phyloP scores from a whole-genome alignment of 2,113 vertebrate genomes.

The Tychaedon coryphoeus region DNA sequence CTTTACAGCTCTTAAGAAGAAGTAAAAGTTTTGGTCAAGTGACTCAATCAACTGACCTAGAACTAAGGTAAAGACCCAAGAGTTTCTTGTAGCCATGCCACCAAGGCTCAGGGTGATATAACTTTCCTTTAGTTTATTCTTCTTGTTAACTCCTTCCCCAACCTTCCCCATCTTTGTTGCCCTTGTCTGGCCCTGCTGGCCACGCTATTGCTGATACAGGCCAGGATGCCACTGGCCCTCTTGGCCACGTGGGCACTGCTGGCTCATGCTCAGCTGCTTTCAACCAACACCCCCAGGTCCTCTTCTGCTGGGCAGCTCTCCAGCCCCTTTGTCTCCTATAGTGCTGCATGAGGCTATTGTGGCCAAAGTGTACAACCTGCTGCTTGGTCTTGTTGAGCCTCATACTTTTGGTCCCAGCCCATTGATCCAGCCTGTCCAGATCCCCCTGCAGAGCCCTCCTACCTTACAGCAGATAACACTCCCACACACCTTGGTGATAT shows the following conservation, averaged over 20 bases:
- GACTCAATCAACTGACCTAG: neutral
- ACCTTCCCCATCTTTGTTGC: neutral
- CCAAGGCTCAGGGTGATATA: neutral
- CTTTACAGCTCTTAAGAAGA: neutral
- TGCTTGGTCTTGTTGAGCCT: neutral
- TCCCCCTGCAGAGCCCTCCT: neutral
- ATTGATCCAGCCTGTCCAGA: neutral
- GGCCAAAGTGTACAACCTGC: neutral
- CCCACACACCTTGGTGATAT: neutral
- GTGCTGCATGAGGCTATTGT: neutral
- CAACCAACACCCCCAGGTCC: neutral
- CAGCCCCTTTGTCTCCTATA: neutral
- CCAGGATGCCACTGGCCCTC: neutral
- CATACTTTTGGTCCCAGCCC: neutral
- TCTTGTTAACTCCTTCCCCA: neutral
- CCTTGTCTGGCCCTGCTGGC: neutral
- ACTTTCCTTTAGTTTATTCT: neutral
- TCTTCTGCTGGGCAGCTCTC: neutral
- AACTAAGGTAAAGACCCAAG: neutral
- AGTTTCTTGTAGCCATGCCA: neutral
- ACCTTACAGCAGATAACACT: neutral
- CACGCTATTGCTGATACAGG: neutral
- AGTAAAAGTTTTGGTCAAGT: neutral
- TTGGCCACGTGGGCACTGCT: neutral
- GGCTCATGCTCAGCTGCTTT: neutral